These are phyloP conservation scores for Autographa pulchrina DNA, from an alignment of 2,888 invertebrate genomes.

Conservation along the genomic window DNA sequence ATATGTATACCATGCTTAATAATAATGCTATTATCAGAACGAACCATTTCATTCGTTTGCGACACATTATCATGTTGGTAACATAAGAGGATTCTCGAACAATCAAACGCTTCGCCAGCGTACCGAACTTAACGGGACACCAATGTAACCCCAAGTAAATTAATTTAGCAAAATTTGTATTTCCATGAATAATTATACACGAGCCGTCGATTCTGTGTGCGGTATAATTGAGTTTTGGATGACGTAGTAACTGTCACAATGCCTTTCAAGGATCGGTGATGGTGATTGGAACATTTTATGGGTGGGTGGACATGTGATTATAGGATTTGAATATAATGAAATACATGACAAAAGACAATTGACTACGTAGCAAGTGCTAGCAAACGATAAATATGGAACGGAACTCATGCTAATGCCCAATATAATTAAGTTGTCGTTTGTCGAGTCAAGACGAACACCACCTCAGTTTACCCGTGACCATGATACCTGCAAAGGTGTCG, in stretches of 20 bases:
- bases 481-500: no score
- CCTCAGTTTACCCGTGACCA: no score
- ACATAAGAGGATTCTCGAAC: slow-evolving; percentile 57
- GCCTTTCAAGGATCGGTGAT: slow-evolving; percentile 17
- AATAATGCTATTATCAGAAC: slow-evolving; percentile 46
- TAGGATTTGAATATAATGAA: no score
- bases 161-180: slow-evolving; percentile 65
- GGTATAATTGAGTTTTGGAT: slow-evolving; percentile 59
- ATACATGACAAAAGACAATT: no score
- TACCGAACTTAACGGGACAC: slow-evolving; percentile 48
- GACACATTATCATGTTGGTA: slow-evolving; percentile 44
- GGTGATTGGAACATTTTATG: neutral
- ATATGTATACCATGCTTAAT: slow-evolving; percentile 28
- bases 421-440: no score
- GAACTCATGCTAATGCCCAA: no score
- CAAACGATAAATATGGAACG: no score
- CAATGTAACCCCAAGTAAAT: slow-evolving; percentile 63
- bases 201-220: slow-evolving; percentile 54
- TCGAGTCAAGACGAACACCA: no score
- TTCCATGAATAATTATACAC: slow-evolving; percentile 64
- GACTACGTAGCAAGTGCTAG: no score
- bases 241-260: slow-evolving; percentile 52
- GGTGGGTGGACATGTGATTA: no score
- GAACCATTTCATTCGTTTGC: slow-evolving; percentile 32
- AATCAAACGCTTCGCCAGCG: slow-evolving; percentile 51